Evolutionary conservation across 2,888 invertebrate species (phyloP), one percentile per base, ranked within the genome.

Genomic region (Entomobrya proxima): DNA sequence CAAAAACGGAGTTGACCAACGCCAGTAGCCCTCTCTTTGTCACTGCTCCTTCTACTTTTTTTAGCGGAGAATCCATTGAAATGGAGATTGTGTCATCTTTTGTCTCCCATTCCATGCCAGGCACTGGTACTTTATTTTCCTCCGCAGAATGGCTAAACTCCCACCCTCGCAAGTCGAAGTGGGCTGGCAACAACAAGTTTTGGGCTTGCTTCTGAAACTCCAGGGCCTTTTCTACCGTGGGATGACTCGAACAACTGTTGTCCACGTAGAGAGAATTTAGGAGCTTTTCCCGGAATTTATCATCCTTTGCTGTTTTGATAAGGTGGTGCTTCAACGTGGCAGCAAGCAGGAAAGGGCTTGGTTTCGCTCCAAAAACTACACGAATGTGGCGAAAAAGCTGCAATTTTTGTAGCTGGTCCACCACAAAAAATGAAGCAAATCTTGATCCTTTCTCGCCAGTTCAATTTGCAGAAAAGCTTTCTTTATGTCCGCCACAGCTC

Each of bases 381-480:
- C 75, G 50, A 27, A 3, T 1, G 15, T 75, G 75, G 11, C 75
- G 50, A 21, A 52, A 75, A 18, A 37, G 5, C 13, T 37, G 18
- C 6, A 37, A 6, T 7, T 15, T 21, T 0, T 32, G 15, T 50
- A 21, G 32, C 74, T 85, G 24, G 84, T 64, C 61, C 82, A 87
- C 90, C 90, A 90, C 7, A 91, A 82, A 85, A 91, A 91, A 35
- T 87, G 50, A 0, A 91, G 77, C 78, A 85, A 90, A 67, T 91
- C 87, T 67, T 91, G 78, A 58, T 91, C 90, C 3, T 75, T 18
- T 81, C 78, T 40, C 13, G 74, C 24, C 0, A 91, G 9, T 44
- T 81, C 84, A n/a, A 91, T 91, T 81, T 91, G 91, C 21, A 91
- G 77, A 81, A 91, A 91, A 0, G 91, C 91, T 72, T 90, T 90